Conservation (phyloP, 2,888 invertebrate species). For the Hedya salicella region DNA sequence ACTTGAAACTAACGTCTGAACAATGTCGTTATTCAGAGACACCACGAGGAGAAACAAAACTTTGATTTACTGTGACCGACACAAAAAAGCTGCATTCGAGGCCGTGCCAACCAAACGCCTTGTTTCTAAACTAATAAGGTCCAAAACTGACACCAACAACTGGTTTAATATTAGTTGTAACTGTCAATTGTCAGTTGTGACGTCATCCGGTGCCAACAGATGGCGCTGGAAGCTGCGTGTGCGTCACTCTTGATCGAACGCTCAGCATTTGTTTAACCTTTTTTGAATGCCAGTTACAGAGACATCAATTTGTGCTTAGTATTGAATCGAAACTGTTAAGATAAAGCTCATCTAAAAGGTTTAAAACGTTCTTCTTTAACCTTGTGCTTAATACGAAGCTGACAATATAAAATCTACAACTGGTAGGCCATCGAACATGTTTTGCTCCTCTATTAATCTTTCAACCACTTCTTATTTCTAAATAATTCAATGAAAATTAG, state of each 20-base stretch:
- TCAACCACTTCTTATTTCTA: too few relatives aligned
- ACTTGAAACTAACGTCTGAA: slow-evolving; percentile 30
- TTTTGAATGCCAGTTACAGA: slow-evolving; percentile 48
- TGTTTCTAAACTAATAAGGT: not conserved
- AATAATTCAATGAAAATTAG: too few relatives aligned
- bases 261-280: slow-evolving; percentile 55
- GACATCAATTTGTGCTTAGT: slow-evolving; percentile 22
- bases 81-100: slow-evolving; percentile 31
- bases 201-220: slow-evolving; percentile 62
- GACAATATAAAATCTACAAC: not conserved
- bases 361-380: slow-evolving; percentile 15
- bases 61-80: slow-evolving; percentile 46
- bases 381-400: slow-evolving; percentile 3
- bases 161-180: too few relatives aligned
- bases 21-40: slow-evolving; percentile 28
- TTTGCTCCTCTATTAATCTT: too few relatives aligned
- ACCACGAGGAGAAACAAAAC: slow-evolving; percentile 46
- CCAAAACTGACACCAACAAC: not conserved
- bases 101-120: not conserved
- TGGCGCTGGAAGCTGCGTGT: slow-evolving; percentile 60
- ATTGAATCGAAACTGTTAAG: slow-evolving; percentile 35
- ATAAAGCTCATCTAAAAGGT: slow-evolving; percentile 33
- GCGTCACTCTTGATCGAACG: slow-evolving; percentile 62
- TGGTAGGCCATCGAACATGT: too few relatives aligned
- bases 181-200: slow-evolving; percentile 47